Evolutionary conservation across 2,888 invertebrate species (phyloP).

Genomic region (Mythimna loreyi): DNA sequence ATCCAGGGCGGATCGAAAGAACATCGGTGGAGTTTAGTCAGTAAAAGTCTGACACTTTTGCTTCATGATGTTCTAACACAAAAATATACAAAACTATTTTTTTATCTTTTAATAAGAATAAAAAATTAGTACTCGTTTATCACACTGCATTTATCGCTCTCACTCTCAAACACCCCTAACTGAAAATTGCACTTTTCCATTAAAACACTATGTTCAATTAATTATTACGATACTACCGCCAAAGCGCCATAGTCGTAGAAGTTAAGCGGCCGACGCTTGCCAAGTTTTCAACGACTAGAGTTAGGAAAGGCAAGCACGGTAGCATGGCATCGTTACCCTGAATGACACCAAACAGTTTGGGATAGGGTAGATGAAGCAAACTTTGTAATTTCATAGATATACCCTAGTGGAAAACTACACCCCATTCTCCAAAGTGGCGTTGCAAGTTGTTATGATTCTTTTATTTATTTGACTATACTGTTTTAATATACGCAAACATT

Average conservation of each 20-base stretch:
- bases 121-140: too few relatives aligned
- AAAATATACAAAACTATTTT: too few relatives aligned
- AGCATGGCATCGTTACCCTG: slow-evolving; percentile 10
- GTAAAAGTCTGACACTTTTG: too few relatives aligned
- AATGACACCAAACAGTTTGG: slow-evolving; percentile 24
- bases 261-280: slow-evolving; percentile 41
- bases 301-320: slow-evolving; percentile 9
- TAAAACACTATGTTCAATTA: slow-evolving; percentile 29
- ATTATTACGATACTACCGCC: slow-evolving; percentile 5
- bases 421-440: background rate
- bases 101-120: too few relatives aligned
- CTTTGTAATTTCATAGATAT: slow-evolving; percentile 20
- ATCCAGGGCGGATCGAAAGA: too few relatives aligned
- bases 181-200: background rate
- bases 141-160: too few relatives aligned
- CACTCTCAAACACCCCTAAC: background rate
- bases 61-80: too few relatives aligned
- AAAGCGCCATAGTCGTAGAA: slow-evolving; percentile 25
- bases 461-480: background rate
- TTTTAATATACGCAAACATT: background rate
- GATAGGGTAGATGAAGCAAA: slow-evolving; percentile 10
- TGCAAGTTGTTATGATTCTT: background rate
- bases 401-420: background rate
- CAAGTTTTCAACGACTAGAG: slow-evolving; percentile 41
- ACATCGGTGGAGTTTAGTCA: too few relatives aligned